Evolutionary conservation across 2,888 invertebrate species (phyloP), one percentile per base, ranked within the genome.

Genomic region (Silvanus unidentatus): DNA sequence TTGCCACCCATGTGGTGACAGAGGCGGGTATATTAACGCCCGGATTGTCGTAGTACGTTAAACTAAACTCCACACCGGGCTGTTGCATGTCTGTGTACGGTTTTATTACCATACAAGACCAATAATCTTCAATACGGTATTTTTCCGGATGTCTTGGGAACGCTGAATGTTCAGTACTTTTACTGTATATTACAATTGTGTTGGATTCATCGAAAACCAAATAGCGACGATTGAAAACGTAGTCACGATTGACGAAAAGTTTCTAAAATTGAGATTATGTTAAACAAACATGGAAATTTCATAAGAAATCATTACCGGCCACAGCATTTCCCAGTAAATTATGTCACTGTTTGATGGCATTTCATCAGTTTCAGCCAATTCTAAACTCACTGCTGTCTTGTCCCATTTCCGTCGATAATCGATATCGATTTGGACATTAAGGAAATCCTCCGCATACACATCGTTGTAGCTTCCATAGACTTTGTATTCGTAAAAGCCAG

Each of bases 21-120:
- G 81, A 75, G 6, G 84, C 75, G 0, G 91, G 88, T 58, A 92
- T 80, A 39, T 83, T 81, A 2, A 84, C 74, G 0, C 88, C 90
- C 6, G 92, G 90, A 74, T 91, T 88, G 66, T 92, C 92, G 70
- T 84, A 92, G 70, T 92, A 92, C 0, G 91, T 92, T 30, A 92
- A 71, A 29, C 86, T 83, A 70, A 90, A 92, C 68, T 92, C 87
- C 61, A 87, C 79, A 12, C 88, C 88, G 13, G 77, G 75, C 68
- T 81, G 71, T 35, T 80, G 74, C 44, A 79, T 72, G 44, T 77
- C 74, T 1, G 76, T 77, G 39, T 78, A 73, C 0, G 88, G 86
- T 68, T 80, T 83, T 42, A 92, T 86, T 1, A 91, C 86, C 85
- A 90, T 88, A 57, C 84, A 82, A 30, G 90, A 91, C 87, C 88